Base-by-base conservation (phyloP, 2,113 vertebrate species). In the Oryzias celebensis region DNA sequence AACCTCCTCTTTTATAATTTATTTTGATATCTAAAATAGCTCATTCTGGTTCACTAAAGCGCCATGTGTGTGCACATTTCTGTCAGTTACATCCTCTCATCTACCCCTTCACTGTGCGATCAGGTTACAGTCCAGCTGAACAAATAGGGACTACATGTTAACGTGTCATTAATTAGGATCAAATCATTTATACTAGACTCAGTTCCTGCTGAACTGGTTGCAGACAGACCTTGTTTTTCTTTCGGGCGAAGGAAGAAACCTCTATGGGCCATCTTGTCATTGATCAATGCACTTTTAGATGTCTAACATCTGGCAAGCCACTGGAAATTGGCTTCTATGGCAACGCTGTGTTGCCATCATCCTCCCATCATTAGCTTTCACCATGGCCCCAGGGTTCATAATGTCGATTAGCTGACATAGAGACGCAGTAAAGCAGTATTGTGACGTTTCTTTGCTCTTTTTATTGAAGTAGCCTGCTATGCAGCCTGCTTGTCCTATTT, bases 271-370 rank as follows among this genome's bases (percentile, higher is more conserved):
- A 72, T 82, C 93, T 91, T 95, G 94, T 96, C 94, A 95, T 93
- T 94, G 95, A 96, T 96, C 95, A 94, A 94, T 95, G 95, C 94
- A 95, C 92, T 90, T 88, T 92, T 93, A 93, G 93, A 94, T 93
- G 94, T 94, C 92, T 83, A 95, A 94, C 96, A 98, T 98, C 96
- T 98, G 96, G 94, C 93, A 92, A 93, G 93, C 93, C 93, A 95
- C 94, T 96, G 94, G 94, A 96, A 95, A 96, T 94, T 93, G 95
- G 93, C 93, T 94, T 95, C 93, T 82, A 80, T 73, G 71, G 82
- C 78, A 86, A 73, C 75, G 75, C 64, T 62, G 74, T 45, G 91
- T 94, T 81, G 93, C 96, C 94, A 96, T 97, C 96, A 92, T 95
- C 92, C 93, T 95, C 94, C 94, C 95, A 82, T 98, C 96, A 96